Conservation (phyloP, 2,888 invertebrate species). For the Sminthurides aquaticus region DNA sequence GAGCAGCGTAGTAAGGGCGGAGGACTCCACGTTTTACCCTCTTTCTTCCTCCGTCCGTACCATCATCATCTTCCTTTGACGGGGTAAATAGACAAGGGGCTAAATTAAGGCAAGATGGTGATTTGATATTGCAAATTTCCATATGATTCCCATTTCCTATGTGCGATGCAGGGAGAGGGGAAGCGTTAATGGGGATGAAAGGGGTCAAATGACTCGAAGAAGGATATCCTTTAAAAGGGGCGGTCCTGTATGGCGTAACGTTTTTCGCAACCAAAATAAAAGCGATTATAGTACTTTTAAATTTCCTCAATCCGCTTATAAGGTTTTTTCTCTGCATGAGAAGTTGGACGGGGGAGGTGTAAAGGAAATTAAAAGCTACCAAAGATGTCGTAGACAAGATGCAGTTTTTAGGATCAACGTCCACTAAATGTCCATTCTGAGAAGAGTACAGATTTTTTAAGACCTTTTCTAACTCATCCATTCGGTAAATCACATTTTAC, state of each 20-base stretch:
- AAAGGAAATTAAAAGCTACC: slow-evolving; percentile 7
- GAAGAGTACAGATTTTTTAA: too few species aligned
- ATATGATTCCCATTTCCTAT: too few species aligned
- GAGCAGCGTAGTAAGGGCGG: not conserved
- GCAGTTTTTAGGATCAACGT: not conserved
- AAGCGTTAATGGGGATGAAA: not conserved
- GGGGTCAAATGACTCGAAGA: not conserved
- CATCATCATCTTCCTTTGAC: too few species aligned
- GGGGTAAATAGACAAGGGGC: not conserved
- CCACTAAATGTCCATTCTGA: not conserved
- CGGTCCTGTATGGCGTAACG: not conserved
- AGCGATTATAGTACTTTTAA: slow-evolving; percentile 6
- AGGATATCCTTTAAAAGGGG: not conserved
- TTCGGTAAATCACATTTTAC: too few species aligned
- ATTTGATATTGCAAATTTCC: too few species aligned
- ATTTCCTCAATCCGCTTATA: slow-evolving; percentile 25
- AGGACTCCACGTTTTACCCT: not conserved
- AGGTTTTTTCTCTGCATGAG: too few species aligned
- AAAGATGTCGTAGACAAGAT: slow-evolving; percentile 1
- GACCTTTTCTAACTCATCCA: too few species aligned
- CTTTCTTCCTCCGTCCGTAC: too few species aligned
- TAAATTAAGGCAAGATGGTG: not conserved
- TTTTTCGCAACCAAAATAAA: slow-evolving; percentile 4
- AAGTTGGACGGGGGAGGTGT: too few species aligned
- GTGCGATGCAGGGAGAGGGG: too few species aligned